Percentiles rank a stretch among this genome's conserved stretches.
phyloP scores from a whole-genome alignment of 2,888 invertebrate species.

The Cheilosia variabilis region DNA sequence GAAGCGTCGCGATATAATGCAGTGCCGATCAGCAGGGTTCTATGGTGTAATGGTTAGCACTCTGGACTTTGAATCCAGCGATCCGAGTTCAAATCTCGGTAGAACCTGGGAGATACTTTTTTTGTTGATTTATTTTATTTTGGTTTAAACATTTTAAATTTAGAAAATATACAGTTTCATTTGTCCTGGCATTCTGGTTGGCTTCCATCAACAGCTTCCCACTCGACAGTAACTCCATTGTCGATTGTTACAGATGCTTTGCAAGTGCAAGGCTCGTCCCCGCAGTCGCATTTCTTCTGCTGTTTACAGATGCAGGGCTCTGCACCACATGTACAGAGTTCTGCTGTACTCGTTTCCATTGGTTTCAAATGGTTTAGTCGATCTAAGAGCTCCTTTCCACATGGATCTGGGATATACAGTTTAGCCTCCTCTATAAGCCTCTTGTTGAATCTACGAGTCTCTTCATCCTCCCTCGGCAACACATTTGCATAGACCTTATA shows the following conservation, averaged over 20 bases:
- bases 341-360: neutral
- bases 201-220: neutral
- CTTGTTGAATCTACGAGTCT: conserved; percentile 30
- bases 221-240: conserved; percentile 6
- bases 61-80: conserved; percentile 77
- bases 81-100: conserved; percentile 77
- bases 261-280: neutral
- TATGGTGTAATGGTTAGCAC: conserved; percentile 78
- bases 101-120: conserved; percentile 46
- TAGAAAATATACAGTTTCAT: neutral
- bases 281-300: neutral
- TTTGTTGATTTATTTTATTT: conserved; percentile 5
- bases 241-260: neutral
- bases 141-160: neutral
- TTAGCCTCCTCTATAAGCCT: conserved; percentile 51
- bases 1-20: neutral
- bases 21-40: conserved; percentile 61
- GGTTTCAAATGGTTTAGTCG: conserved; percentile 25
- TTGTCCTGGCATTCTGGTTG: neutral
- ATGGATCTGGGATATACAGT: conserved; percentile 35
- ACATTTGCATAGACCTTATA: conserved; percentile 46
- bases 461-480: conserved; percentile 50
- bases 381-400: conserved; percentile 37
- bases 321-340: conserved; percentile 20
- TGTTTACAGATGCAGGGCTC: neutral